Conservation (phyloP, 2,888 invertebrate genomes). For the Nephrotoma flavescens region DNA sequence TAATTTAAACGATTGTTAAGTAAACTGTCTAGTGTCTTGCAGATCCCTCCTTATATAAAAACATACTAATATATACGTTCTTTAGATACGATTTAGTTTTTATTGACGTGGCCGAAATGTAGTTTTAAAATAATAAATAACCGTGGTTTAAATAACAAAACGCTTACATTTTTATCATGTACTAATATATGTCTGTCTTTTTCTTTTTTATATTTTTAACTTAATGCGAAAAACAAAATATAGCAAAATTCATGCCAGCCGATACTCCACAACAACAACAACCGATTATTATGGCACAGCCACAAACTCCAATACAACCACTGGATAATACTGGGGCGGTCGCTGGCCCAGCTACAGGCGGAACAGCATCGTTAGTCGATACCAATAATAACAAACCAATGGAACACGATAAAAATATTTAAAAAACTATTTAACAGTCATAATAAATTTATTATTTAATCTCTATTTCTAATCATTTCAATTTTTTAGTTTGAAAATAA, state of each 20-base stretch:
- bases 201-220: background rate
- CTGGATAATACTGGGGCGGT: background rate
- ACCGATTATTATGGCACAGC: slow-evolving; percentile 24
- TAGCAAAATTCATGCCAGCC: slow-evolving; percentile 15
- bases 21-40: background rate
- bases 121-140: background rate
- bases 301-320: slow-evolving; percentile 14
- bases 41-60: background rate
- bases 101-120: background rate
- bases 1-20: background rate
- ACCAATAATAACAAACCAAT: background rate
- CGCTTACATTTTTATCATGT: background rate
- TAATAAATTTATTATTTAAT: background rate
- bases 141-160: background rate
- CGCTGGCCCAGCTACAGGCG: background rate
- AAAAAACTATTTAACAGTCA: background rate
- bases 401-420: background rate
- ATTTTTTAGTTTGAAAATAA: background rate
- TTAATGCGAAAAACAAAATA: slow-evolving; percentile 3
- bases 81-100: background rate
- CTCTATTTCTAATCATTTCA: background rate
- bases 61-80: background rate
- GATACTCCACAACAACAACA: slow-evolving; percentile 19
- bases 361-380: background rate
- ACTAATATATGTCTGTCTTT: background rate